Evolutionary conservation across 2,797 vertebrate species (phyloP), one percentile per base, ranked within the genome.

Genomic region (Liasis olivaceus): DNA sequence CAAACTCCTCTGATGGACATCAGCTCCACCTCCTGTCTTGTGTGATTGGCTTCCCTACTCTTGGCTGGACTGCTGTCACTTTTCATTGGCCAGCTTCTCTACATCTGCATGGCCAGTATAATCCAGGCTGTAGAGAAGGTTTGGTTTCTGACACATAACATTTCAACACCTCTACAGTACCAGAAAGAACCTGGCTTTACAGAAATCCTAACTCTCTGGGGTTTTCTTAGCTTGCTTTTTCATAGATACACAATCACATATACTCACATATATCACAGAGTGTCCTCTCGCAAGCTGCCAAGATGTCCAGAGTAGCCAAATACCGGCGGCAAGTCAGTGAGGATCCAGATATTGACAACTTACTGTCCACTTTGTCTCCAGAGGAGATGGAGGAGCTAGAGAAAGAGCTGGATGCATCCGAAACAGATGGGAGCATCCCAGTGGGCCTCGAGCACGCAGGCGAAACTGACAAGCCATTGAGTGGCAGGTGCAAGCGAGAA

Each of bases 291-390:
- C 22, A 96, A 62, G 91, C 95, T 96, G 56, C 96, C 95, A 97
- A 96, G 96, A 99, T 99, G 99, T 99, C 99, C 94, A 98, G 98
- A 95, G 98, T 99, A 94, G 99, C 99, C 94, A 98, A 98, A 91
- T 99, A 98, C 2, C 98, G 98, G 89, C 98, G 99, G 81, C 99
- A 99, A 98, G 99, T 99, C 95, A 99, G 99, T 17, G 99, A 99
- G 95, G 99, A 99, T 96, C 99, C 99, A 0, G 99, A 99, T 95
- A 98, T 99, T 64, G 99, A 99, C 97, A 99, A 97, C 93, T 97
- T 99, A 96, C 96, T 99, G 97, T 99, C 99, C 87, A 99, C 98
- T 63, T 98, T 99, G 91, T 99, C 99, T 69, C 98, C 99, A 0
- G 99, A 99, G 97, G 99, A 99, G 97, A 96, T 99, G 98, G 98